Evolutionary conservation across 2,888 invertebrate genomes (phyloP), one percentile per base, ranked within the genome.

Genomic region (Cephus rjabovi): DNA sequence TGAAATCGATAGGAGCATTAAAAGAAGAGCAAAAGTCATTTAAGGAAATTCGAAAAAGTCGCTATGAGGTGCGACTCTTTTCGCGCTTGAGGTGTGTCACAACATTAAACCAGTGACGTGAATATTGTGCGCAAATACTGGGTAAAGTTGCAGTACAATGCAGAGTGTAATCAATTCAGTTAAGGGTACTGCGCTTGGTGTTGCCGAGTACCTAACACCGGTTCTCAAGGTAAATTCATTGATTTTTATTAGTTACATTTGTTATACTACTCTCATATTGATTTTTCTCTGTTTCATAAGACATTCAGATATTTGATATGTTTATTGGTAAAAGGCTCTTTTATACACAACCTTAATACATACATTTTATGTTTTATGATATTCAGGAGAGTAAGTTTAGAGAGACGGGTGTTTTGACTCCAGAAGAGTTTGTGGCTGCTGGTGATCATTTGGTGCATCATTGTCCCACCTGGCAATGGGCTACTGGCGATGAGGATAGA

Each of bases 401-500:
- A 86, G 99, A 99, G 92, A 99, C 98, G 23, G 99, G 99, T 56
- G 98, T 99, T 3, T 91, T 99, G 37, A 99, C 99, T n/a, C 99
- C 99, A 1, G 99, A 99, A 91, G 99, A 99, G 93, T 99, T 99
- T 94, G 97, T 99, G 4, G 98, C 97, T 4, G 99, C 99, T 33
- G 99, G 99, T 1, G 99, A 99, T 90, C 99, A 99, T 92, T 93
- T 99, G 78, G 99, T 99, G 0, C 99, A 99, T 92, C 99, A 99
- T 90, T 99, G 99, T 90, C 99, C 99, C 0, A 99, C 99, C 0
- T 99, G 99, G 99, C 97, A 98, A 89, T 99, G 99, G 99, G 96
- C 97, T 0, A 93, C 94, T 84, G 99, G 98, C 0, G 99, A 99
- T 91, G 97, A 97, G 84, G 93, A 95, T n/a, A 97, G 97, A 92